A percentile compares a stretch with the other conserved stretches of the same genome.
Conservation (phyloP, 2,113 vertebrate species). For the Dipodomys ordii region DNA sequence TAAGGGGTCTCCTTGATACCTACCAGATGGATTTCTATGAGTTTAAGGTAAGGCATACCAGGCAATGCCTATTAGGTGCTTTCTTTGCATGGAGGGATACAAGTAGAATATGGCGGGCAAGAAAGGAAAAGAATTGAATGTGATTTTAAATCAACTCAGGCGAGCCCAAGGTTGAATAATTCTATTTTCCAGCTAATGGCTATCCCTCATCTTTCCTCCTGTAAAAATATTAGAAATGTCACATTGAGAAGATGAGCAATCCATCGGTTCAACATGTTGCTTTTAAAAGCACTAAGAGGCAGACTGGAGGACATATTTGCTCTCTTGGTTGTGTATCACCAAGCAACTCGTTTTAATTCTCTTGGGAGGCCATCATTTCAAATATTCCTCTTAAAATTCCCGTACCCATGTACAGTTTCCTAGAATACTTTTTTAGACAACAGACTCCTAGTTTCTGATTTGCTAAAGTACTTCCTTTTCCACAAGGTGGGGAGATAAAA, state of each 20-base stretch:
- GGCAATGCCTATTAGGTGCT: neutral
- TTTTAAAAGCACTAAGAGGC: neutral
- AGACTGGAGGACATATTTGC: neutral
- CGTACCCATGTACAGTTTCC: neutral
- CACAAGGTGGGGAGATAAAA: neutral
- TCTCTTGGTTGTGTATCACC: neutral
- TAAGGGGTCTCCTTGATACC: neutral
- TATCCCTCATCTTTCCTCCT: neutral
- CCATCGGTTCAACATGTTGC: neutral
- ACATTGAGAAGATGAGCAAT: neutral
- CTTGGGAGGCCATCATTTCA: neutral
- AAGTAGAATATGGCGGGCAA: accelerated
- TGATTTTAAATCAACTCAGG: conserved; percentile 7
- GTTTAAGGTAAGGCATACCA: neutral
- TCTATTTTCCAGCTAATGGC: neutral
- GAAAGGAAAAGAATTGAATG: neutral
- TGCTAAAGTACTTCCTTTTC: conserved; percentile 33
- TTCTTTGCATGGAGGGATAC: neutral
- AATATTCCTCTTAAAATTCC: neutral
- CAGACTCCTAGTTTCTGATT: neutral
- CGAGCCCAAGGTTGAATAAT: neutral
- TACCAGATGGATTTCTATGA: neutral
- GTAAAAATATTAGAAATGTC: neutral
- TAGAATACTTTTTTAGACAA: neutral
- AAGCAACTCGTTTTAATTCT: neutral